phyloP scores from a whole-genome alignment of 2,113 vertebrate genomes.

The Cichladusa arquata region DNA sequence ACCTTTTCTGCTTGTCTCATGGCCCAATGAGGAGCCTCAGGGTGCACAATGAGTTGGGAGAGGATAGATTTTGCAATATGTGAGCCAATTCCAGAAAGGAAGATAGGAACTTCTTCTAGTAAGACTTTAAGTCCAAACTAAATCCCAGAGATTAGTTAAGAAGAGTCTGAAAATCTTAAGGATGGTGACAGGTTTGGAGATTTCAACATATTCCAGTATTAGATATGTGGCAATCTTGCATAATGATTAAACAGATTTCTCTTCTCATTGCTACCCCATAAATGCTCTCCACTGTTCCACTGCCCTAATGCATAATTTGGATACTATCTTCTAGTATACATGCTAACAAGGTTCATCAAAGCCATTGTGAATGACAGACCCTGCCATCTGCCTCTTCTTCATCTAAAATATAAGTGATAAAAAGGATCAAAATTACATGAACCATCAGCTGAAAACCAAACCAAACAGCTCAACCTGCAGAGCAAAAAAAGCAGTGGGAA shows the following conservation, averaged over 20 bases:
- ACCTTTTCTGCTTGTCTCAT: neutral
- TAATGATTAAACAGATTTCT: neutral
- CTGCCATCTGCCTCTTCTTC: neutral
- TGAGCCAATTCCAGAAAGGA: neutral
- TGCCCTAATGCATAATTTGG: neutral
- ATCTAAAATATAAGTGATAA: neutral
- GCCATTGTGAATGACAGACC: neutral
- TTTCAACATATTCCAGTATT: neutral
- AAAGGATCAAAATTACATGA: neutral
- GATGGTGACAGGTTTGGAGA: neutral
- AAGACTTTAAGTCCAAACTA: neutral
- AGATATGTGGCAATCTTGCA: neutral
- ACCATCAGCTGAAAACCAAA: neutral
- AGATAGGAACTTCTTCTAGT: neutral
- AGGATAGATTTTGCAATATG: neutral
- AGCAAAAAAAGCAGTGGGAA: neutral
- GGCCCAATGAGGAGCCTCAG: accelerated
- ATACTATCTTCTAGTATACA: neutral
- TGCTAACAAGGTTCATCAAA: neutral
- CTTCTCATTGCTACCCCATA: neutral
- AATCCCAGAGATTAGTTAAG: neutral
- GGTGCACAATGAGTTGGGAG: accelerated
- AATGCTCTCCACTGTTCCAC: neutral
- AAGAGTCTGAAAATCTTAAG: neutral
- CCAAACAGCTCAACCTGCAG: neutral